Evolutionary conservation across 2,797 vertebrate genomes (phyloP).

Genomic region (Clarias platycephalus): DNA sequence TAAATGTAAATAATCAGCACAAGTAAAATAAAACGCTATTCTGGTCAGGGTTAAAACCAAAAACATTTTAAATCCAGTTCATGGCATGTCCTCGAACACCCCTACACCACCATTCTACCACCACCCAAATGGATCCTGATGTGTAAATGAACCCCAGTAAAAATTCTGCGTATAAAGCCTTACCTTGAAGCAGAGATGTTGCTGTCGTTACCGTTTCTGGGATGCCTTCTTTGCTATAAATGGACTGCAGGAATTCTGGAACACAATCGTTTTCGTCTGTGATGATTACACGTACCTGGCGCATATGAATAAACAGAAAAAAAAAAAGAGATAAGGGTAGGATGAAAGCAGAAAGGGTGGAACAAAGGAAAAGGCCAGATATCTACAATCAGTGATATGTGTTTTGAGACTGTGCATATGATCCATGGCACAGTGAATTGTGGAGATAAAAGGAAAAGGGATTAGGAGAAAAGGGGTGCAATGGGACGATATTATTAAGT

Average conservation of each 20-base stretch:
- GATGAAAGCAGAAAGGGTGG: not conserved
- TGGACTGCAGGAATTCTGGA: conserved; percentile 85
- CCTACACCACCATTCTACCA: not conserved
- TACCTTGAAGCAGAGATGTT: conserved; percentile 87
- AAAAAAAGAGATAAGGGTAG: not conserved
- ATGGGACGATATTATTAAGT: conserved; percentile 26
- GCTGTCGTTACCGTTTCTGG: conserved; percentile 85
- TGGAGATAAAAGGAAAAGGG: not conserved
- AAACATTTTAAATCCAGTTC: not conserved
- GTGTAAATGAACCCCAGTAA: not conserved
- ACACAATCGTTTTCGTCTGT: conserved; percentile 85
- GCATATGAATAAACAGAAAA: not conserved
- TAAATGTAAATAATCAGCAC: not conserved
- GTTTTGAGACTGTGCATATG: not conserved
- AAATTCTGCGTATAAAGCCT: conserved; percentile 40
- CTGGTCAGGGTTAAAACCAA: not conserved
- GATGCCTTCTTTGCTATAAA: conserved; percentile 84
- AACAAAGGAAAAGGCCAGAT: not conserved
- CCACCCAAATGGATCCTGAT: too few species aligned
- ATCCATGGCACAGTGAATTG: not conserved
- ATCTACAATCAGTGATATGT: conserved; percentile 3
- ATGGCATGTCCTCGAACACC: not conserved
- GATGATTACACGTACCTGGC: conserved; percentile 82
- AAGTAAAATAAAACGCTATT: not conserved
- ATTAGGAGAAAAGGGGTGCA: conserved; percentile 20